Percentiles rank a stretch among this genome's conserved stretches.
These are phyloP conservation scores for Mus spicilegus DNA, from an alignment of 2,113 vertebrate species.

Conservation along the genomic window DNA sequence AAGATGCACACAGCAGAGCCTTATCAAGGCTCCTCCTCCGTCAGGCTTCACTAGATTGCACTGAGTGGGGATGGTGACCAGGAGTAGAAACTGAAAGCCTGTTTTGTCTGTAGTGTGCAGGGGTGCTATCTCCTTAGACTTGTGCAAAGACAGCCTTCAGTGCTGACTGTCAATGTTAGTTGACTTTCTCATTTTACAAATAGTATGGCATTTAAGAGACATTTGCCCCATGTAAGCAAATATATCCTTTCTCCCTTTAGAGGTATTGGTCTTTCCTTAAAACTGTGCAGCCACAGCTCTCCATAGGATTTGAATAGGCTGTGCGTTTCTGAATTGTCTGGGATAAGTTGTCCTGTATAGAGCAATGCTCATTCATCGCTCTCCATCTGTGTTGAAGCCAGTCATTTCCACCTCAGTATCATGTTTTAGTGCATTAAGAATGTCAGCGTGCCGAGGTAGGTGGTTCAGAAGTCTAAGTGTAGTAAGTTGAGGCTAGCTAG, in stretches of 20 bases:
- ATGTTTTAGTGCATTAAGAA: neutral
- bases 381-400: neutral
- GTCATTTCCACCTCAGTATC: neutral
- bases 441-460: neutral
- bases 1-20: neutral
- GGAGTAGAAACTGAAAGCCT: neutral
- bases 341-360: neutral
- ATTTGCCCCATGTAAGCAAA: neutral
- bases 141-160: neutral
- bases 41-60: neutral
- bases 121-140: neutral
- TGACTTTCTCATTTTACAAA: neutral
- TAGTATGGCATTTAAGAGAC: neutral
- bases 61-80: neutral
- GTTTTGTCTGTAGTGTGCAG: neutral
- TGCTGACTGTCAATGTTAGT: neutral
- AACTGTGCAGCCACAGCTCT: neutral
- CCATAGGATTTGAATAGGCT: neutral
- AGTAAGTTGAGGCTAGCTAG: neutral
- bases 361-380: neutral
- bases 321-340: neutral
- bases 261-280: neutral
- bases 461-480: neutral
- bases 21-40: neutral
- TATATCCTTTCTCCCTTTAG: neutral